These are phyloP conservation scores for Chionoecetes opilio DNA, from an alignment of 1,140 invertebrate genomes.

Conservation along the genomic window DNA sequence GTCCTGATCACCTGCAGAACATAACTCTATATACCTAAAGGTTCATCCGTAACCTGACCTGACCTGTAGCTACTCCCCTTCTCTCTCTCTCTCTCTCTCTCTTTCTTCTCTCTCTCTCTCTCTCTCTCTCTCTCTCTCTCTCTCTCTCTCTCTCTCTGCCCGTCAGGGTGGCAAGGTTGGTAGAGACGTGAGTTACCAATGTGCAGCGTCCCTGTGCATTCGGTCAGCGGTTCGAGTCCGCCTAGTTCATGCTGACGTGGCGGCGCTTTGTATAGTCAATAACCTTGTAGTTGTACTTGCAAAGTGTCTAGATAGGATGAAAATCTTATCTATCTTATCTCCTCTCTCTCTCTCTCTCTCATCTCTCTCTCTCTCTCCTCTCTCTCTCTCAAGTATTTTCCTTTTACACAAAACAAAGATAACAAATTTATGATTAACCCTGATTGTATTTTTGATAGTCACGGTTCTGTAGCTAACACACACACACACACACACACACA, in stretches of 20 bases:
- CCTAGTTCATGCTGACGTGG: too few relatives aligned
- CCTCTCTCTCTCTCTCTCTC: background rate
- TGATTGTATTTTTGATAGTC: conserved; percentile 20
- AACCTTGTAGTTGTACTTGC: too few relatives aligned
- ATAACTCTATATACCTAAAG: background rate
- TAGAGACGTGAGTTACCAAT: too few relatives aligned
- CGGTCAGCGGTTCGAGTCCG: too few relatives aligned
- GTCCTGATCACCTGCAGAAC: background rate
- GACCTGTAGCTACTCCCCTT: background rate
- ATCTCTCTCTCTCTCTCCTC: background rate
- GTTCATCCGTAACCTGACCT: background rate
- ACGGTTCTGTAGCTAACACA: background rate
- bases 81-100: conserved; percentile 23
- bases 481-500: background rate
- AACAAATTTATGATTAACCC: background rate
- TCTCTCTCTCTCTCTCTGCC: too few relatives aligned
- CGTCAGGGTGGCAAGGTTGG: too few relatives aligned
- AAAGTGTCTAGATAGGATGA: too few relatives aligned
- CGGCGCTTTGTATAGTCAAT: too few relatives aligned
- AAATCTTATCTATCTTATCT: background rate
- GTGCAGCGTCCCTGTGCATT: too few relatives aligned
- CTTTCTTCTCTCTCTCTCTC: background rate
- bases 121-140: too few relatives aligned
- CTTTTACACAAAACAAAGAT: too few relatives aligned
- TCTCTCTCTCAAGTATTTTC: too few relatives aligned